phyloP scores from a whole-genome alignment of 2,888 invertebrate genomes.

The Protonemura montana region DNA sequence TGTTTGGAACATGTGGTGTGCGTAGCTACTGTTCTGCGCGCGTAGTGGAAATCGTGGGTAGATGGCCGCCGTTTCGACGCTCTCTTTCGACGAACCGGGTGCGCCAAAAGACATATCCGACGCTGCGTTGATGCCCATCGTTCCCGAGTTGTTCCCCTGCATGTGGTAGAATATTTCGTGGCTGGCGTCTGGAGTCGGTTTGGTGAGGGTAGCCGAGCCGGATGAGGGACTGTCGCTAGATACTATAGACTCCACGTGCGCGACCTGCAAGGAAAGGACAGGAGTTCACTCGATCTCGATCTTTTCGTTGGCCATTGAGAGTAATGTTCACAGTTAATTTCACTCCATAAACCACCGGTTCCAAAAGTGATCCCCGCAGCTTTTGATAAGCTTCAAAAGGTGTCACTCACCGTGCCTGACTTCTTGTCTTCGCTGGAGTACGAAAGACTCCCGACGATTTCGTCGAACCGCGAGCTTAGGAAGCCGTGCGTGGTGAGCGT shows the following conservation, averaged over 20 bases:
- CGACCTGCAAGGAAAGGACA: not conserved
- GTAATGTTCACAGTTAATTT: no score
- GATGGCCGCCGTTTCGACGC: not conserved
- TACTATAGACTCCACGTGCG: not conserved
- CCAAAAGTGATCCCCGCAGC: no score
- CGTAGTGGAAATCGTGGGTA: constrained; percentile 54
- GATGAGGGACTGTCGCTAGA: not conserved
- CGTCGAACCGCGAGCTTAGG: constrained; percentile 10
- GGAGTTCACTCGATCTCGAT: no score
- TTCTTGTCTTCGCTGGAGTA: not conserved
- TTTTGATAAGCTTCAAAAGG: no score
- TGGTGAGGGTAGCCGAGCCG: not conserved
- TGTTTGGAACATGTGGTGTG: constrained; percentile 53
- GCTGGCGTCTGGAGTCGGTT: not conserved
- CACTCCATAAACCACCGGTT: no score
- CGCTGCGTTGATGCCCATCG: not conserved
- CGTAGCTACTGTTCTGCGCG: constrained; percentile 50
- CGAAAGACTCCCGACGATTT: not conserved
- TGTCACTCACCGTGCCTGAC: not conserved
- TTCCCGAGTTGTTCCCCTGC: not conserved
- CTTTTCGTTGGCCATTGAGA: no score
- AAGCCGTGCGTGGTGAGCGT: constrained; percentile 37
- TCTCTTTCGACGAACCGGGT: not conserved
- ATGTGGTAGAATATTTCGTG: not conserved
- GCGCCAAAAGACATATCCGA: not conserved